Conservation (phyloP, 2,888 invertebrate genomes). For the Frankliniella intonsa region DNA sequence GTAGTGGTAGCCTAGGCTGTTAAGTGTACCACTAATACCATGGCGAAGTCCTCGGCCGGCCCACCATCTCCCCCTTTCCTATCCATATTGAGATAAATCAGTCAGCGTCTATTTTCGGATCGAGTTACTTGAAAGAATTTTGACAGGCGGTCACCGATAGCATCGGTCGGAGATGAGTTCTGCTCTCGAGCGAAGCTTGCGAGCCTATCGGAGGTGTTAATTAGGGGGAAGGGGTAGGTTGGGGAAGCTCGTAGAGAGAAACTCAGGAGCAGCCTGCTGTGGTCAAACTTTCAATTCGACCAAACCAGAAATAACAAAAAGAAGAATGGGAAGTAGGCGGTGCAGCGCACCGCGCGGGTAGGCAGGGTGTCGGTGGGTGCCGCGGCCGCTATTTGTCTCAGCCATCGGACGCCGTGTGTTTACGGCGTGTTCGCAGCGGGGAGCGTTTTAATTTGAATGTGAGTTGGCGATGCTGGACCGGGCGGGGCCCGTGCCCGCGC, state of each 20-base stretch:
- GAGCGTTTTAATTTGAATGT: conserved; percentile 20
- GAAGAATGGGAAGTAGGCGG: neutral
- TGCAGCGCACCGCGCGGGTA: no score
- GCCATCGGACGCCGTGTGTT: conserved; percentile 7
- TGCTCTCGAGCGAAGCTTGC: neutral
- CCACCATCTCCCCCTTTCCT: neutral
- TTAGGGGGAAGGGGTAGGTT: neutral
- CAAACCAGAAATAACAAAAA: neutral
- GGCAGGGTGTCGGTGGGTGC: neutral
- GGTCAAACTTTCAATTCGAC: no score
- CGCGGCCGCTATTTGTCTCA: neutral
- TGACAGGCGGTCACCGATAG: neutral
- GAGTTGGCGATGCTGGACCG: neutral
- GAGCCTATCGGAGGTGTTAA: neutral
- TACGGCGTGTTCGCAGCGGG: conserved; percentile 4
- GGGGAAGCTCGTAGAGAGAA: neutral
- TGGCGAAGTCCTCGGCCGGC: no score
- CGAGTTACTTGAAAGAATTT: neutral
- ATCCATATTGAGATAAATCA: neutral
- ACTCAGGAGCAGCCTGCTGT: no score
- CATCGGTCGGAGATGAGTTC: neutral
- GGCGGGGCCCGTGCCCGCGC: neutral
- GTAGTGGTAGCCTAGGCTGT: no score
- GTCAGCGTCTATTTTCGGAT: neutral
- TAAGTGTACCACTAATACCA: no score